Conservation (phyloP, 2,888 invertebrate genomes). For the Phytoseiulus persimilis region DNA sequence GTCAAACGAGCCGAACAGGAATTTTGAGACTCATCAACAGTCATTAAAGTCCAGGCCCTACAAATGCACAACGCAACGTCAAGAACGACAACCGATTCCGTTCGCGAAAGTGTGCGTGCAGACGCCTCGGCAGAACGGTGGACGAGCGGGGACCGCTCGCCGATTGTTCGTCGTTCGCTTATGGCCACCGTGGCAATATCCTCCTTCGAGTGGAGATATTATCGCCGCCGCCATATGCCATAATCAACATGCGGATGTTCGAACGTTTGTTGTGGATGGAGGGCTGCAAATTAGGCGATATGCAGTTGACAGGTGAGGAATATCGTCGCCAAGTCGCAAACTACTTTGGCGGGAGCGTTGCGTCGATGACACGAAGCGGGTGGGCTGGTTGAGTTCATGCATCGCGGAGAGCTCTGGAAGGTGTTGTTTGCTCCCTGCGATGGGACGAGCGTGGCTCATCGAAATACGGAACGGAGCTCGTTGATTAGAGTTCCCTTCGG, state of each 20-base stretch:
- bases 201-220: background rate
- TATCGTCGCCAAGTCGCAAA: background rate
- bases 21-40: background rate
- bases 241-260: conserved; percentile 5
- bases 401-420: too few relatives aligned
- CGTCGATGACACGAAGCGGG: background rate
- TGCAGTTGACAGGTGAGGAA: background rate
- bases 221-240: background rate
- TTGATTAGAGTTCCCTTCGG: too few relatives aligned
- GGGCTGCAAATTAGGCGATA: background rate
- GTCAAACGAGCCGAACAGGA: too few relatives aligned
- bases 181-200: background rate
- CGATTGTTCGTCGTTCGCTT: background rate
- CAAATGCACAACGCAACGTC: background rate
- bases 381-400: too few relatives aligned
- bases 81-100: background rate
- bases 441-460: too few relatives aligned
- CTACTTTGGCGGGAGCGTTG: background rate
- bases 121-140: background rate
- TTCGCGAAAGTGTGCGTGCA: background rate
- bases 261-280: background rate
- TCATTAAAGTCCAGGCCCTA: background rate
- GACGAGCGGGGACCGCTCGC: background rate
- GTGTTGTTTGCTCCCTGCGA: too few relatives aligned
- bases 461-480: too few relatives aligned